Evolutionary conservation across 2,113 vertebrate genomes (phyloP), one percentile per base, ranked within the genome.

Genomic region (Coreoperca whiteheadi): DNA sequence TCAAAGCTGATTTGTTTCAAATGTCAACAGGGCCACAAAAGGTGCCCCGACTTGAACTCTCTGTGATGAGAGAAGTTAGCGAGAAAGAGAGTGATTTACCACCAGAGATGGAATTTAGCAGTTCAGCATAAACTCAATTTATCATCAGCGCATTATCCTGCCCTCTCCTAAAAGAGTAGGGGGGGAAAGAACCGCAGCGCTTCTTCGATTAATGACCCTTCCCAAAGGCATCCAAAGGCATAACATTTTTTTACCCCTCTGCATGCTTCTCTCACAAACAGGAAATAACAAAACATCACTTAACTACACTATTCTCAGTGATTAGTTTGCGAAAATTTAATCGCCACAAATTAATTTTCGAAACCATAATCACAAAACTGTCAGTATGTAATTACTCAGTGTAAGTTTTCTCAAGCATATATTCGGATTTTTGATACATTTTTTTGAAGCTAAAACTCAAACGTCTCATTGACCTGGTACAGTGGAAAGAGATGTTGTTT

Each of bases 1-100:
- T 95, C 94, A 96, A 77, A 86, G 89, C 85, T 79, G 88, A 92
- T 96, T 94, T 96, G 91, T 96, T 96, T 96, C 93, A 96, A 95
- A 86, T 90, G 94, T 96, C 90, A 94, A 92, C 85, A 81, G 71
- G 90, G 87, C 76, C 88, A 92, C 79, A 90, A 74, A 46, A 79
- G 71, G 81, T 89, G 77, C 80, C 88, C 81, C 78, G 86, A 93
- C 83, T 95, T 91, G 88, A 90, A 86, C 75, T 92, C 90, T 85
- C 23, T 68, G 59, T 91, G 79, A 89, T 94, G 81, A 94, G 82
- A 88, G 88, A 95, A 94, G 91, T 93, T 93, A 92, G 91, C 84
- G 91, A 93, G 87, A 90, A 86, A 92, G 90, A 94, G 87, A 85
- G 88, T 95, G 94, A 96, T 96, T 96, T 96, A 96, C 87, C 89